Conservation (phyloP, 2,797 vertebrate species). For the Gobio occitaniae region DNA sequence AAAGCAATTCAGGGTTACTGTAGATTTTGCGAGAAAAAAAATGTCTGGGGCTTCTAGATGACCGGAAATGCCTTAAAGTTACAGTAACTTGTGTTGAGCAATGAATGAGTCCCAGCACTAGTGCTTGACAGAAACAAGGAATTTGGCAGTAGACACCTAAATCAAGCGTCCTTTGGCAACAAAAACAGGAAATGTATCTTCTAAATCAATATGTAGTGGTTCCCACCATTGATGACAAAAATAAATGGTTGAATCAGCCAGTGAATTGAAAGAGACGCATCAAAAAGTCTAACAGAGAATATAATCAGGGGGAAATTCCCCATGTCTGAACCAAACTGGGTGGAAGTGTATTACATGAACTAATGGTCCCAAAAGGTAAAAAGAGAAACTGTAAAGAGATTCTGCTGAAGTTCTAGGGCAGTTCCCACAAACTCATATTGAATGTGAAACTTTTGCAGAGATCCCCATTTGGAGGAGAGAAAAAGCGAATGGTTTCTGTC, state of each 20-base stretch:
- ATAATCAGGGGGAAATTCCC: background rate
- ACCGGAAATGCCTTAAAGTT: slow-evolving; percentile 57
- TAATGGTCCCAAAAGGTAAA: background rate
- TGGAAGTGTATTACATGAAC: background rate
- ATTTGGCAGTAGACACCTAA: slow-evolving; percentile 1
- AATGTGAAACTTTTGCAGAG: slow-evolving; percentile 11
- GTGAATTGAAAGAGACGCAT: background rate
- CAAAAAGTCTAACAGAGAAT: background rate
- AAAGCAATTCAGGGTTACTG: background rate
- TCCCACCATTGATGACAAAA: background rate
- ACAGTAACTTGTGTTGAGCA: slow-evolving; percentile 13
- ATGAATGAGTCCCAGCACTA: slow-evolving; percentile 14
- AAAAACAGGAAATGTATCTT: background rate
- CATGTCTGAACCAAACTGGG: background rate
- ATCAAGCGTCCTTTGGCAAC: background rate
- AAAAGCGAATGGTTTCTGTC: slow-evolving; percentile 23
- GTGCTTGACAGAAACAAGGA: background rate
- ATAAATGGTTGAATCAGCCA: slow-evolving; percentile 2
- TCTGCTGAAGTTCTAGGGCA: slow-evolving; percentile 19
- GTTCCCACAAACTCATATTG: slow-evolving; percentile 15
- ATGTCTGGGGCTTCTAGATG: slow-evolving; percentile 10
- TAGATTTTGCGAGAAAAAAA: background rate
- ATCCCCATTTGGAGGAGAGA: slow-evolving; percentile 1
- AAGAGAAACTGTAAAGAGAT: slow-evolving; percentile 15
- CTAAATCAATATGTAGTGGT: background rate